Evolutionary conservation across 2,113 vertebrate species (phyloP).

Genomic region (Hemicordylus capensis): DNA sequence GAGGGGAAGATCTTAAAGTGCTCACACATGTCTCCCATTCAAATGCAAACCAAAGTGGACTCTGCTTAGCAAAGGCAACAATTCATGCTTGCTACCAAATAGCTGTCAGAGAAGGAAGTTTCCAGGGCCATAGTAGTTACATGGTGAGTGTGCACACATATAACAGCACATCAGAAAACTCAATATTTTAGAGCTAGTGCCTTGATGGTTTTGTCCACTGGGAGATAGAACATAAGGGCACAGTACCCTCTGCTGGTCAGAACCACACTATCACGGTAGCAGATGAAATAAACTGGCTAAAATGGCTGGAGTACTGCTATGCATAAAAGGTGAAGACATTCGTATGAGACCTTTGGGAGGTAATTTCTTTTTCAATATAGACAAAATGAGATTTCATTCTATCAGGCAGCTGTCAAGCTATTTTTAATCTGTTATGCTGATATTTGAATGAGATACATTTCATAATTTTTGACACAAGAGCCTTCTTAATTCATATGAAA

Average conservation of each 20-base stretch:
- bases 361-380: background rate
- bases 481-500: background rate
- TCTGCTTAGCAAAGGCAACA: too few species aligned
- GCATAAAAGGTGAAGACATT: background rate
- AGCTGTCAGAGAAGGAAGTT: background rate
- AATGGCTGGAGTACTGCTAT: background rate
- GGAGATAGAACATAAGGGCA: conserved; percentile 35
- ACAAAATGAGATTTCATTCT: background rate
- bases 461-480: conserved; percentile 2
- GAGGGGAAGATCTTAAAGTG: too few species aligned
- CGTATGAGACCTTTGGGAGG: rapidly evolving
- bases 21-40: too few species aligned
- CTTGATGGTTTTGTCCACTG: background rate
- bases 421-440: background rate
- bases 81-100: too few species aligned
- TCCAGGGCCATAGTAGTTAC: background rate
- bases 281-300: background rate
- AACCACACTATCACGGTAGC: background rate
- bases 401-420: background rate
- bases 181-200: background rate
- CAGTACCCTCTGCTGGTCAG: conserved; percentile 58
- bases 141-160: too few species aligned
- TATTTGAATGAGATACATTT: rapidly evolving
- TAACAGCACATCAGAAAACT: background rate
- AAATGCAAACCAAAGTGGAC: too few species aligned